These are phyloP conservation scores for Drosophila paramelanica DNA, from an alignment of 2,888 invertebrate species.

Conservation along the genomic window DNA sequence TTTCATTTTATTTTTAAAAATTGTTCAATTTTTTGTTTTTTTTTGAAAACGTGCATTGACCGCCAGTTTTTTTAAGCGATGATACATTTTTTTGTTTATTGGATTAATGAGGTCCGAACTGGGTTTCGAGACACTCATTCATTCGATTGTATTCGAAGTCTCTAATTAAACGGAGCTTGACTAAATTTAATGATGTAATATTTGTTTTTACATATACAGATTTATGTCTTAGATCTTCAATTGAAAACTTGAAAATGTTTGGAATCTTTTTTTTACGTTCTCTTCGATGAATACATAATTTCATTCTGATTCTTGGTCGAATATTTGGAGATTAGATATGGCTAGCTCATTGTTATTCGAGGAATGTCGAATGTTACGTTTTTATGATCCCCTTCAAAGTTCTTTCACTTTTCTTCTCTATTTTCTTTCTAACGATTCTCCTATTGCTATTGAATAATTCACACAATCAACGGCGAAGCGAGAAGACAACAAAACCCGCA, in stretches of 20 bases:
- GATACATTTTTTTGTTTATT: slow-evolving; percentile 51
- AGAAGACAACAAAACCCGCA: slow-evolving; percentile 27
- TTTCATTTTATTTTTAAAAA: slow-evolving; percentile 1
- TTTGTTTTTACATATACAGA: too few species aligned
- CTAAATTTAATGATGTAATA: too few species aligned
- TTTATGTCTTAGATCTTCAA: neutral
- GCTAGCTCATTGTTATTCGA: slow-evolving; percentile 32
- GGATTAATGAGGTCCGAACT: slow-evolving; percentile 33
- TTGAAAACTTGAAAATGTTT: neutral
- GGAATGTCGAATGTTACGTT: slow-evolving; percentile 2
- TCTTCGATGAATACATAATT: neutral
- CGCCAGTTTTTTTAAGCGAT: slow-evolving; percentile 56
- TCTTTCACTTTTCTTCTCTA: slow-evolving; percentile 74
- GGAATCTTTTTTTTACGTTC: neutral
- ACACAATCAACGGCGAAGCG: slow-evolving; percentile 11
- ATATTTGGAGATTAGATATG: neutral
- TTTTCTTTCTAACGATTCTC: slow-evolving; percentile 53
- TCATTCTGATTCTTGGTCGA: neutral
- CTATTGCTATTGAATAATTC: slow-evolving; percentile 47
- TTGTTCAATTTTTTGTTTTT: slow-evolving; percentile 23
- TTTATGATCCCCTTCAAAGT: slow-evolving; percentile 33
- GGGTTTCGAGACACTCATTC: slow-evolving; percentile 35
- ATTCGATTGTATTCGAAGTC: slow-evolving; percentile 5
- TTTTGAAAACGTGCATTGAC: slow-evolving; percentile 64
- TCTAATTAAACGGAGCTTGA: neutral